Evolutionary conservation across 1,140 invertebrate genomes (phyloP), one percentile per base, ranked within the genome.

Genomic region (Hesperophylax magnus): DNA sequence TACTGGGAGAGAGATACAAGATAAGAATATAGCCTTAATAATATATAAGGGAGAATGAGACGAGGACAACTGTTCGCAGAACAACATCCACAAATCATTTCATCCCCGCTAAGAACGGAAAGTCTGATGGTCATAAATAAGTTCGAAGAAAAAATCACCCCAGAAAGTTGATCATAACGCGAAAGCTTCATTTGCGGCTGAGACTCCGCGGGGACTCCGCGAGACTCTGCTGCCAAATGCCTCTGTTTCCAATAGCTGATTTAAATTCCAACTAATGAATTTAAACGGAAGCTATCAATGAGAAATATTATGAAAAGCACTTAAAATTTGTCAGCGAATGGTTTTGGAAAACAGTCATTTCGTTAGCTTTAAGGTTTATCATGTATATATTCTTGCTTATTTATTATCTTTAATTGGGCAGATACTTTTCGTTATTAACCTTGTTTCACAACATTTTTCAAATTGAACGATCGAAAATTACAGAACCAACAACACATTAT

Each of bases 41-140:
- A 67, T 53, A 14, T 14, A 34, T 20, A 56, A 27, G 58, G 56
- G 22, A 75, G 58, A 47, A 61, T 71, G 22, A 39, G 53, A 75
- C 27, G 65, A 74, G 53, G 80, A 78, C 76, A 75, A 81, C 65
- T 39, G 39, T 54, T 75, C 31, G 39, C 22, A 71, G 83, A 84
- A 84, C 83, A 84, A 84, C 83, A 82, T 58, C 78, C 74, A 84
- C 83, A 84, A 84, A 84, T 84, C 83, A 84, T 84, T 78, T 82
- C 80, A 79, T 84, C 83, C 83, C 58, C 17, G 24, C 56, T 71
- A 63, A 47, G 47, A 79, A 72, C 74, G 83, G 83, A 84, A 82
- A 82, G 82, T 79, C 82, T 81, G 82, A 81, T 81, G 56, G 69
- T 81, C 82, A 72, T 84, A 84, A 84, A 84, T 84, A 84, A 84